Conservation (phyloP, 92 coral and sea anemone species). For the Pocillopora meandrina region DNA sequence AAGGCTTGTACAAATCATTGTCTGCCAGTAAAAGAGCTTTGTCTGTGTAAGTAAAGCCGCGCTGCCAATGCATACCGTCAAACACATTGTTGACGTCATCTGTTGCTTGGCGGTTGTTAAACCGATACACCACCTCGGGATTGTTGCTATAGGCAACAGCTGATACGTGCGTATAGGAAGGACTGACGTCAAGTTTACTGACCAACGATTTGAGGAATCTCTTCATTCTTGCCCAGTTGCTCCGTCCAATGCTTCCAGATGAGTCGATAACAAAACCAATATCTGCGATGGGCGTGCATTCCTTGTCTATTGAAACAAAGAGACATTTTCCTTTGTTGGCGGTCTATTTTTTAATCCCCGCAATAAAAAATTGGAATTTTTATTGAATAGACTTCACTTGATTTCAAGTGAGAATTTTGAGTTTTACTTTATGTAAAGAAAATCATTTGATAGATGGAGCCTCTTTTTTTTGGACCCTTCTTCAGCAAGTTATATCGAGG, state of each 20-base stretch:
- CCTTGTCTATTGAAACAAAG: conserved; percentile 3
- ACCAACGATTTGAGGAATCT: conserved; percentile 55
- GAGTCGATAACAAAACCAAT: conserved; percentile 71
- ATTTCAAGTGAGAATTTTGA: no score
- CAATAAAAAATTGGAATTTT: no score
- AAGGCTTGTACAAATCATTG: conserved; percentile 22
- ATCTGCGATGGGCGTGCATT: conserved; percentile 59
- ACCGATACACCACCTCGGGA: conserved; percentile 50
- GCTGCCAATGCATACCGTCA: conserved; percentile 39
- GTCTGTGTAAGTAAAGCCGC: conserved; percentile 42
- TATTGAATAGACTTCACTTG: no score
- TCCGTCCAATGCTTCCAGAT: conserved; percentile 69
- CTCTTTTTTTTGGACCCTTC: no score
- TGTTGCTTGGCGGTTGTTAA: conserved; percentile 33
- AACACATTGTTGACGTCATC: conserved; percentile 15
- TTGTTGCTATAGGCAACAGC: conserved; percentile 63
- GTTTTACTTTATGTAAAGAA: no score
- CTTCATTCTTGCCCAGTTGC: conserved; percentile 64
- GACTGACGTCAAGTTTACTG: conserved; percentile 61
- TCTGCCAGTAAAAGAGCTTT: conserved; percentile 42
- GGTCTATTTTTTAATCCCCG: no score
- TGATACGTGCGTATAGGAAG: conserved; percentile 63
- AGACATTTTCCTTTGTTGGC: background rate
- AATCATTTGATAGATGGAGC: no score
- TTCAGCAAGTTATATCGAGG: no score